These are phyloP conservation scores for Anthopleura xanthogrammica DNA, from an alignment of 92 coral and sea anemone species.

Conservation along the genomic window DNA sequence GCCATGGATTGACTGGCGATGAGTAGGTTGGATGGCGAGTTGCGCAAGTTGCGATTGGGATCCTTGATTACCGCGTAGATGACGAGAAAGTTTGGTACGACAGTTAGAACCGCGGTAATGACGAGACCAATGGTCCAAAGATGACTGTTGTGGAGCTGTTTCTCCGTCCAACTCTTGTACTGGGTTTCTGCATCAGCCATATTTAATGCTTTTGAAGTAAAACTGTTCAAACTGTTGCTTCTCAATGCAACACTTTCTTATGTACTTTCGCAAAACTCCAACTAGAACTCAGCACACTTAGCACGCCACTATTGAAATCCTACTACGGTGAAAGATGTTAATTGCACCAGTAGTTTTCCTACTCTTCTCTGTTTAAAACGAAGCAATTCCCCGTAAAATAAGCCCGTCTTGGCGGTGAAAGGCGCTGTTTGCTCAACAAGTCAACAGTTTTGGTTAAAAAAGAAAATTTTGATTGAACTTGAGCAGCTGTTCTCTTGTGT, in stretches of 20 bases:
- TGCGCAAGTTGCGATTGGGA: constrained; percentile 61
- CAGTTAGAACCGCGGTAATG: constrained; percentile 39
- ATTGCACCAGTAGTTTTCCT: neutral
- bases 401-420: neutral
- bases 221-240: neutral
- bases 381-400: neutral
- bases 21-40: constrained; percentile 56
- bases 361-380: neutral
- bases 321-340: neutral
- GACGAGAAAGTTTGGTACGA: constrained; percentile 48
- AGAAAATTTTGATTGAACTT: constrained; percentile 8
- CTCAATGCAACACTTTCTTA: neutral
- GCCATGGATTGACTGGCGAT: constrained; percentile 77
- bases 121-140: constrained; percentile 28
- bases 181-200: constrained; percentile 1
- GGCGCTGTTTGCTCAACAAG: constrained; percentile 9
- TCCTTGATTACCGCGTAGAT: constrained; percentile 66
- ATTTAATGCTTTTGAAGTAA: neutral
- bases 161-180: constrained; percentile 23
- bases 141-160: constrained; percentile 19
- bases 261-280: neutral
- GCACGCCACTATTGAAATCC: neutral
- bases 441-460: neutral
- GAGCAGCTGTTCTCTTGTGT: constrained; percentile 6
- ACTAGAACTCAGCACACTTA: neutral